These are phyloP conservation scores for Caenorhabditis becei DNA, from an alignment of 2,888 invertebrate species.

Conservation along the genomic window DNA sequence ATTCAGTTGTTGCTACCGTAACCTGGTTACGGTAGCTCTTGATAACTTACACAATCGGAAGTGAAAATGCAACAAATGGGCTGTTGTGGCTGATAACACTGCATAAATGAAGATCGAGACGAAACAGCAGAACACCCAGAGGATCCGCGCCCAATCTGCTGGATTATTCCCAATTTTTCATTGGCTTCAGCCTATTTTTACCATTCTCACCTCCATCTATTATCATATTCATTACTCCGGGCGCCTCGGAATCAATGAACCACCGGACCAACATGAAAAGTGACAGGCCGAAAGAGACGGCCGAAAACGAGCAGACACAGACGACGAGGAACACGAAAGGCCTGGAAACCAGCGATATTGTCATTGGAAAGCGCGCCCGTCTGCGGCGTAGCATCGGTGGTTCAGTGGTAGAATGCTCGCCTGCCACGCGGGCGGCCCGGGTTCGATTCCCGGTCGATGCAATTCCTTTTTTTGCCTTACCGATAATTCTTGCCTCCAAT, in stretches of 20 bases:
- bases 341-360: too few species aligned
- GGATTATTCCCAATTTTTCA: conserved; percentile 4
- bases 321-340: conserved; percentile 45
- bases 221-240: conserved; percentile 1
- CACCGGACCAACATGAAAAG: conserved; percentile 10
- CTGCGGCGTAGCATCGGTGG: conserved; percentile 69
- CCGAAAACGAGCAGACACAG: conserved; percentile 26
- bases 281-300: not conserved
- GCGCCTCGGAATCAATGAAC: conserved; percentile 5
- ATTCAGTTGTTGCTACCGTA: not conserved
- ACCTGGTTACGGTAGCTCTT: too few species aligned
- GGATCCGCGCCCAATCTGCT: conserved; percentile 30
- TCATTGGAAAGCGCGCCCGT: too few species aligned
- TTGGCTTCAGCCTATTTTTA: not conserved
- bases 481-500: conserved; percentile 86
- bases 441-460: conserved; percentile 77
- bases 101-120: conserved; percentile 27
- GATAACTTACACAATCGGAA: conserved; percentile 66
- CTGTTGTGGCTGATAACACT: conserved; percentile 48
- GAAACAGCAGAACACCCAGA: conserved; percentile 34
- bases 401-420: conserved; percentile 78
- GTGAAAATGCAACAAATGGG: conserved; percentile 74
- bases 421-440: conserved; percentile 77
- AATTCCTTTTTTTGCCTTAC: conserved; percentile 63
- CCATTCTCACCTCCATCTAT: conserved; percentile 16